Conservation (phyloP, 2,797 vertebrate genomes). For the Loris lydekkerianus region DNA sequence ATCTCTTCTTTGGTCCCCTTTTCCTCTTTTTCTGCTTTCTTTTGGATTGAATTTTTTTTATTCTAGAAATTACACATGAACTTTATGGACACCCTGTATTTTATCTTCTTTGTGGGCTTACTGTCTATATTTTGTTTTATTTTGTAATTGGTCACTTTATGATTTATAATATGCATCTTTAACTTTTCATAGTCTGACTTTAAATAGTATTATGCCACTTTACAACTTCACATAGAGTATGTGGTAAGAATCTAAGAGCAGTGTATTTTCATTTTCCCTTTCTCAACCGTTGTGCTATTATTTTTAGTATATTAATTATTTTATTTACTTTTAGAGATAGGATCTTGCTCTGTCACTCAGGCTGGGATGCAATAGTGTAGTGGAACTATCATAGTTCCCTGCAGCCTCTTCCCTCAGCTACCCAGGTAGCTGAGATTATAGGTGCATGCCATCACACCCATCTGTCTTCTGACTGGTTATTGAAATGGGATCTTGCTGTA, state of each 20-base stretch:
- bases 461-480: no score
- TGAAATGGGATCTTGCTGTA: no score
- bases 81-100: not conserved
- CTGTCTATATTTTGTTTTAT: not conserved
- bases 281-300: not conserved
- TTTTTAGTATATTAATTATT: not conserved
- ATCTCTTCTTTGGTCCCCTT: not conserved
- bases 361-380: no score
- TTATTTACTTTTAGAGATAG: no score
- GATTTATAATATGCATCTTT: not conserved
- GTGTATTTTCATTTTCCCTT: not conserved
- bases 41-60: not conserved
- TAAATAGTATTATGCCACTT: not conserved
- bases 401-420: no score
- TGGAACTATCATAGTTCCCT: no score
- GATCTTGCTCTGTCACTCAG: no score
- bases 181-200: not conserved
- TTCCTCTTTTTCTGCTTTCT: not conserved
- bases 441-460: no score
- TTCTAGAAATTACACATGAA: no score
- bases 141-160: conserved; percentile 10
- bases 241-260: not conserved
- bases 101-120: not conserved
- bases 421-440: no score
- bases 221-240: not conserved